phyloP scores from a whole-genome alignment of 92 coral and sea anemone genomes.

The Actinernus sp. region DNA sequence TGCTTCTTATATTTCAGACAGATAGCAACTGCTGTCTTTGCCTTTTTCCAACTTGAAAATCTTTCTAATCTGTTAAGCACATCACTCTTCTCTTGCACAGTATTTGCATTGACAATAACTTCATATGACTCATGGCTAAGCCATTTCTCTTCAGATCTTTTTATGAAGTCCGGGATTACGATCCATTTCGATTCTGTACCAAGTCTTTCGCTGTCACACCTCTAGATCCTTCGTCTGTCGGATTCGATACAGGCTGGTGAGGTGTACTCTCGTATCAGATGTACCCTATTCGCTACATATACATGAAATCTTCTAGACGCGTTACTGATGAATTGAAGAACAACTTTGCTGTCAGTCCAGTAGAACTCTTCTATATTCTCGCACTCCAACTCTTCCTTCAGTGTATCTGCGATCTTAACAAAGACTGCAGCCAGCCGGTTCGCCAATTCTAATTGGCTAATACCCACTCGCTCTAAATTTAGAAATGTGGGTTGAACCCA shows the following conservation, averaged over 20 bases:
- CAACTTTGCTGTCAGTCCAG: slow-evolving; percentile 54
- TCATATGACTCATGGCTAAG: slow-evolving; percentile 18
- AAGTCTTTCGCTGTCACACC: slow-evolving; percentile 47
- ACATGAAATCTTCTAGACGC: slow-evolving; percentile 42
- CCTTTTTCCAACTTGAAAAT: too few relatives aligned
- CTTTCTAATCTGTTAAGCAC: too few relatives aligned
- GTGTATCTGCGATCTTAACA: slow-evolving; percentile 31
- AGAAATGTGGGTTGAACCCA: too few relatives aligned
- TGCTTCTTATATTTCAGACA: neutral
- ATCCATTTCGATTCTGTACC: slow-evolving; percentile 47
- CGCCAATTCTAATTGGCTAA: too few relatives aligned
- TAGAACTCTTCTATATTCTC: too few relatives aligned
- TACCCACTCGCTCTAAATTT: too few relatives aligned
- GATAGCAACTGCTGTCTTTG: too few relatives aligned
- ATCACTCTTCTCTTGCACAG: slow-evolving; percentile 28
- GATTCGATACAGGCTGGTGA: slow-evolving; percentile 22
- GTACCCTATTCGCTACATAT: slow-evolving; percentile 47
- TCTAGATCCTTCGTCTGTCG: slow-evolving; percentile 58
- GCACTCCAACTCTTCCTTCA: too few relatives aligned
- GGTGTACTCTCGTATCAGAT: slow-evolving; percentile 19
- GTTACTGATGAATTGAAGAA: slow-evolving; percentile 37
- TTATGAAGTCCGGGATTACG: slow-evolving; percentile 31
- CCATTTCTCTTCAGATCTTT: slow-evolving; percentile 20
- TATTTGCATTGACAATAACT: slow-evolving; percentile 5
- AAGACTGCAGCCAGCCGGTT: too few relatives aligned